phyloP scores from a whole-genome alignment of 2,888 invertebrate species.

The Tachina fera region DNA sequence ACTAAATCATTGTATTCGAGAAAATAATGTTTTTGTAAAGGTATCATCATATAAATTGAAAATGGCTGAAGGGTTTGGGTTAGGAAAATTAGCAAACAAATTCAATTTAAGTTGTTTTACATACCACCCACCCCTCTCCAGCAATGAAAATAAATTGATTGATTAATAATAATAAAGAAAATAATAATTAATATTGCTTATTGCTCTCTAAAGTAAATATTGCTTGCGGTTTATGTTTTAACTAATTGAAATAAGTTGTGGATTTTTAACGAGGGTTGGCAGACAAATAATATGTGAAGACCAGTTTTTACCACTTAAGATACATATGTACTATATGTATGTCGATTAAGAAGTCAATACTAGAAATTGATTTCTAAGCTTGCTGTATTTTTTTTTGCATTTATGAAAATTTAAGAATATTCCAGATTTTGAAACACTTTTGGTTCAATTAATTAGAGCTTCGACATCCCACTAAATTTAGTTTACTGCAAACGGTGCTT shows the following conservation, averaged over 20 bases:
- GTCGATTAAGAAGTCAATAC: too few relatives aligned
- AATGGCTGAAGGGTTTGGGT: conserved; percentile 11
- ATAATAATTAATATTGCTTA: conserved; percentile 3
- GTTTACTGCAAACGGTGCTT: too few relatives aligned
- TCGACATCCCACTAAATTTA: too few relatives aligned
- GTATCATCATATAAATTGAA: conserved; percentile 7
- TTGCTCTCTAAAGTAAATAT: conserved; percentile 15
- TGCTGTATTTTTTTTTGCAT: too few relatives aligned
- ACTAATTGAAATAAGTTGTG: conserved; percentile 23
- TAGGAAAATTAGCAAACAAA: conserved; percentile 1
- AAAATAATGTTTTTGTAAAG: not conserved
- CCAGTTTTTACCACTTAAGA: not conserved
- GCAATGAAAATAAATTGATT: conserved; percentile 37
- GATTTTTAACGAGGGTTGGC: not conserved
- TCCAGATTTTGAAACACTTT: too few relatives aligned
- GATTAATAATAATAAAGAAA: conserved; percentile 24
- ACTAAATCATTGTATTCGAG: conserved; percentile 4
- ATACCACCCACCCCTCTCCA: not conserved
- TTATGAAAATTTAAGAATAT: too few relatives aligned
- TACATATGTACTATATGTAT: too few relatives aligned
- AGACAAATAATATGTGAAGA: not conserved
- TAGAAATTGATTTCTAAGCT: too few relatives aligned
- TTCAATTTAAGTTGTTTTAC: conserved; percentile 1
- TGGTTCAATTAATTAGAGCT: too few relatives aligned
- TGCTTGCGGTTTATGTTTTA: not conserved